phyloP scores from a whole-genome alignment of 2,888 invertebrate species.

The Petrolisthes manimaculis region DNA sequence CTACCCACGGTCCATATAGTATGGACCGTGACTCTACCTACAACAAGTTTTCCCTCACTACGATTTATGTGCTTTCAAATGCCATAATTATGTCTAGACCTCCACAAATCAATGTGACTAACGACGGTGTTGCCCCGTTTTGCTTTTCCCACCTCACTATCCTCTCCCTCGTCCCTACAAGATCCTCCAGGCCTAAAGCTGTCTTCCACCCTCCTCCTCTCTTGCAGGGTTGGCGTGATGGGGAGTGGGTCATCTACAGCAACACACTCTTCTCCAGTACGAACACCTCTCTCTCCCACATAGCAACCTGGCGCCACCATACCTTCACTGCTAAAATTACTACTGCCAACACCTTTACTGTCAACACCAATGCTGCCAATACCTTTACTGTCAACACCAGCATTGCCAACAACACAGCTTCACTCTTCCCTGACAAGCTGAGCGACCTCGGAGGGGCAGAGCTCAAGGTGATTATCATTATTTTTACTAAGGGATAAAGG shows the following conservation, averaged over 20 bases:
- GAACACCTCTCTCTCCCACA: not conserved
- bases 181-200: not conserved
- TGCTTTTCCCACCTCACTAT: not conserved
- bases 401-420: not conserved
- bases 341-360: not conserved
- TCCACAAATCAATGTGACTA: not conserved
- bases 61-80: not conserved
- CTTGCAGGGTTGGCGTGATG: constrained; percentile 1
- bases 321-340: not conserved
- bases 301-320: not conserved
- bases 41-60: too few relatives aligned
- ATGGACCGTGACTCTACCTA: too few relatives aligned
- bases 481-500: not conserved
- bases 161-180: not conserved
- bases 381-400: not conserved
- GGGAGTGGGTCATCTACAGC: constrained; percentile 28
- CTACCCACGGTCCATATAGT: too few relatives aligned
- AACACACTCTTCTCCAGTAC: constrained; percentile 3
- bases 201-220: not conserved
- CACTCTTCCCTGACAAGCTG: constrained; percentile 33
- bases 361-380: not conserved
- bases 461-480: constrained; percentile 27
- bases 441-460: constrained; percentile 28
- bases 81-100: not conserved
- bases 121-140: not conserved